Percentiles rank a stretch among this genome's conserved stretches.
These are phyloP conservation scores for Cariama cristata DNA, from an alignment of 2,113 vertebrate genomes.

Conservation along the genomic window DNA sequence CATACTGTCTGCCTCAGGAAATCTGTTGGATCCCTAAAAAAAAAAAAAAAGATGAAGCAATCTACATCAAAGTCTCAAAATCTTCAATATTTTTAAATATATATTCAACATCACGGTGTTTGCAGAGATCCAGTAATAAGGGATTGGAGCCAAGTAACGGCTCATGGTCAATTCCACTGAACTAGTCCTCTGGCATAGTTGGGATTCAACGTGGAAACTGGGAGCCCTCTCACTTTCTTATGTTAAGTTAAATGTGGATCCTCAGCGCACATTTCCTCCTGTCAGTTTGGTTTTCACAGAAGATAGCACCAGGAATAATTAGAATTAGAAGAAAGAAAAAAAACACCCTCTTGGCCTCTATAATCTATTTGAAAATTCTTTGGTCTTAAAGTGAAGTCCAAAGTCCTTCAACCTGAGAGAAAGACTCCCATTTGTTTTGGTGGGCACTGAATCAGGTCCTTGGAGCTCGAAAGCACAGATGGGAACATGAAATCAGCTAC, in stretches of 20 bases:
- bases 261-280: neutral
- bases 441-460: neutral
- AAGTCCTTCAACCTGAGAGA: neutral
- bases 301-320: neutral
- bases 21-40: neutral
- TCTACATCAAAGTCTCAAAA: neutral
- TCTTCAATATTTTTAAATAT: neutral
- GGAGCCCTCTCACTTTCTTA: neutral
- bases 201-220: neutral
- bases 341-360: neutral
- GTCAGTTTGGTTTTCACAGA: neutral
- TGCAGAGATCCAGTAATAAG: neutral
- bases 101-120: neutral
- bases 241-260: neutral
- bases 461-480: neutral
- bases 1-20: neutral
- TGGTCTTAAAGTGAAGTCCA: neutral
- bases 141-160: neutral
- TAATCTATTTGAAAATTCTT: neutral
- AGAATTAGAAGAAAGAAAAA: neutral
- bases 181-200: neutral
- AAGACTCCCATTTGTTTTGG: neutral
- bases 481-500: neutral
- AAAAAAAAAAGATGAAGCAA: fast-evolving
- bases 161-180: neutral